phyloP scores from a whole-genome alignment of 2,113 vertebrate species.

The Psilopogon haemacephalus region DNA sequence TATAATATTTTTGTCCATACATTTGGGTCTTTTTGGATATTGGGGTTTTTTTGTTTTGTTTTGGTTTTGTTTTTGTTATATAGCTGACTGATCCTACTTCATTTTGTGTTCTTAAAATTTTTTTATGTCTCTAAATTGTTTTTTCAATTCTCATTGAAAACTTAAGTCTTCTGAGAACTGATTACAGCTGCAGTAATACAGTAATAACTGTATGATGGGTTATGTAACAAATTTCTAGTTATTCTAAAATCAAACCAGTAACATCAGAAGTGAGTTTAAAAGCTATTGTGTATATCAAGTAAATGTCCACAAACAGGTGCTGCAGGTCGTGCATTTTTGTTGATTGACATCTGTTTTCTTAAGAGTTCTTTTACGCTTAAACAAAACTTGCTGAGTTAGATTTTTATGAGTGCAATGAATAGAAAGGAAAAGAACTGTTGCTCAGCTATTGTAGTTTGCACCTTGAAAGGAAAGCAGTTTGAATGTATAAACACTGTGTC shows the following conservation, averaged over 20 bases:
- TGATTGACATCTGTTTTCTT: neutral
- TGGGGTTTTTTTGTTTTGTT: neutral
- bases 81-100: neutral
- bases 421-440: neutral
- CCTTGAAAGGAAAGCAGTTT: neutral
- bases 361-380: neutral
- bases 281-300: neutral
- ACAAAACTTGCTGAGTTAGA: neutral
- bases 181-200: accelerated
- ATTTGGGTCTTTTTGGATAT: neutral
- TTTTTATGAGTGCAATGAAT: neutral
- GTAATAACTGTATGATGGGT: neutral
- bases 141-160: neutral
- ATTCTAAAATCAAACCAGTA: neutral
- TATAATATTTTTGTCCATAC: neutral
- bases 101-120: neutral
- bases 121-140: neutral
- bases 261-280: neutral
- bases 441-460: neutral
- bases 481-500: neutral
- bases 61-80: neutral
- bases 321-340: neutral
- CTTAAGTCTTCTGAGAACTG: neutral
- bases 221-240: neutral
- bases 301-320: neutral